Percentiles rank a stretch among this genome's conserved stretches.
Conservation (phyloP, 2,113 vertebrate species). For the Ivindomyrus marchei region DNA sequence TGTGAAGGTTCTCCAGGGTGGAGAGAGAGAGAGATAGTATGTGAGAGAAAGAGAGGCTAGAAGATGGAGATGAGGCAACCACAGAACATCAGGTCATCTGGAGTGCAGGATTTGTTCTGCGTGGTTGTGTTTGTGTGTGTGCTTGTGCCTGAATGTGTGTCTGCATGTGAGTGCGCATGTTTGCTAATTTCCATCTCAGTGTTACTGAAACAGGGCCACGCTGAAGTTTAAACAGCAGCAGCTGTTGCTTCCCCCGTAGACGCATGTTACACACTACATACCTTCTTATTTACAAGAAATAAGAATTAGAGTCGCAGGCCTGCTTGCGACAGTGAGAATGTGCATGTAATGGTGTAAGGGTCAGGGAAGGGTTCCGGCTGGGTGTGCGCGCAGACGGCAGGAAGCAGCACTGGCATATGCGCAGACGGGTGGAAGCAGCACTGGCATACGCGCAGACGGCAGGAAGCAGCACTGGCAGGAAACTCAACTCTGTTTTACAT, state of each 20-base stretch:
- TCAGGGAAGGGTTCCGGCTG: background rate
- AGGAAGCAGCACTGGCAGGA: background rate
- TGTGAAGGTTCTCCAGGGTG: background rate
- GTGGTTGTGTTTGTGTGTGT: background rate
- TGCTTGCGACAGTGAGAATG: background rate
- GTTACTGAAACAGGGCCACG: background rate
- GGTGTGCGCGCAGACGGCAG: background rate
- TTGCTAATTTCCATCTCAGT: background rate
- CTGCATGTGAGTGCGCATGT: background rate
- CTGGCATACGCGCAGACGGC: background rate
- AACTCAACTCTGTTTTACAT: background rate
- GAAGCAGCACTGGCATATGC: background rate
- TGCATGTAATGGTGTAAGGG: background rate
- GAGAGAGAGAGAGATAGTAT: background rate
- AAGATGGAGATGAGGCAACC: background rate
- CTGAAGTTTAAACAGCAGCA: background rate
- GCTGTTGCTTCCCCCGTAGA: background rate
- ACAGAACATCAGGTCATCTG: background rate
- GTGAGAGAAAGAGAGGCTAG: background rate
- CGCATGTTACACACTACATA: background rate
- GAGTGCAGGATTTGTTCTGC: background rate
- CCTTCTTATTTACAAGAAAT: background rate
- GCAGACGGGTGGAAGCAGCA: no score
- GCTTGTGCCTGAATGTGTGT: background rate
- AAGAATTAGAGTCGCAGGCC: background rate